Conservation (phyloP, 2,888 invertebrate species). For the Notodonta ziczac region DNA sequence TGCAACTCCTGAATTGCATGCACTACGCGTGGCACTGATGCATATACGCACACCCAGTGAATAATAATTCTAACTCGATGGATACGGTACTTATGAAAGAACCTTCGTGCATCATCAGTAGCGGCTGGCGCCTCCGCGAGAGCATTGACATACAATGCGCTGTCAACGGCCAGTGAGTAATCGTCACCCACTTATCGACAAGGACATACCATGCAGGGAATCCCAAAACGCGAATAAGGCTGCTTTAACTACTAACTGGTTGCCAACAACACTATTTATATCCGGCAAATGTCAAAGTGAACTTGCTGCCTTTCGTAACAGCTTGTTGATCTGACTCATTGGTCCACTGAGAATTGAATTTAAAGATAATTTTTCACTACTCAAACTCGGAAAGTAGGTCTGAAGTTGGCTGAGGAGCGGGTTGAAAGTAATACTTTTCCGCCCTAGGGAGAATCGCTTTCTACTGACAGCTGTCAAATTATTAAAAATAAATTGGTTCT, state of each 20-base stretch:
- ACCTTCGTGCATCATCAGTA: background rate
- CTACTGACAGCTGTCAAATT: no score
- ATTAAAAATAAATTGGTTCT: no score
- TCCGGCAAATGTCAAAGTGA: slow-evolving; percentile 10
- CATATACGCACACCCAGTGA: no score
- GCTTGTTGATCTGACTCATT: background rate
- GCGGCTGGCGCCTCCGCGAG: slow-evolving; percentile 19
- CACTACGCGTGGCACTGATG: no score
- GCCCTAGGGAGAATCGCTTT: no score
- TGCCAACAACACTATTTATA: slow-evolving; percentile 8
- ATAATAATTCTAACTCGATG: background rate
- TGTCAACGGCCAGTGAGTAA: slow-evolving; percentile 48
- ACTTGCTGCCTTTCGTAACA: slow-evolving; percentile 23
- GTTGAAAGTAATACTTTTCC: no score
- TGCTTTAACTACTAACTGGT: slow-evolving; percentile 4
- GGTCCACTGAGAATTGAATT: background rate
- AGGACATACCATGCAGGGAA: slow-evolving; percentile 41
- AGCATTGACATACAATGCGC: slow-evolving; percentile 42
- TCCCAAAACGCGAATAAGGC: slow-evolving; percentile 28
- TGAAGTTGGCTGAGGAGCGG: no score
- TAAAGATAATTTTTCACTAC: no score
- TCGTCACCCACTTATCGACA: slow-evolving; percentile 39
- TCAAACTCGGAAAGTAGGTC: no score
- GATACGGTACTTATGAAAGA: background rate
- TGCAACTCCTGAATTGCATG: no score